These are phyloP conservation scores for Wiebesia pumilae DNA, from an alignment of 1,140 invertebrate genomes.

Conservation along the genomic window DNA sequence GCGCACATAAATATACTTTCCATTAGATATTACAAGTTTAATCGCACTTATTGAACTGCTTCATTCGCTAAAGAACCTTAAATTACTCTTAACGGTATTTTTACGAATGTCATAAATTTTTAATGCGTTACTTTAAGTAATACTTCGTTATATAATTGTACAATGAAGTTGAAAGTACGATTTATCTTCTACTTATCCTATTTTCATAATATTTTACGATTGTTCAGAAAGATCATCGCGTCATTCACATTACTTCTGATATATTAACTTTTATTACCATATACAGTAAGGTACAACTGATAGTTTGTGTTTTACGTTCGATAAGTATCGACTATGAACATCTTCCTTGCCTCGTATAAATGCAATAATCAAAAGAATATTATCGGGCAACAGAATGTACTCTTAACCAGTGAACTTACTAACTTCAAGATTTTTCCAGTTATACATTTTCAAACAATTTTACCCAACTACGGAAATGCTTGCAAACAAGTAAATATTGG, in stretches of 20 bases:
- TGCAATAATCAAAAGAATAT: no score
- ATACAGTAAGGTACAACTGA: no score
- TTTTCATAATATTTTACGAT: background rate
- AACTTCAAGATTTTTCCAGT: no score
- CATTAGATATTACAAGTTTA: conserved; percentile 5
- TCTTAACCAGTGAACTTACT: no score
- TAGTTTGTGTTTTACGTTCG: no score
- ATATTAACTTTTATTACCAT: background rate
- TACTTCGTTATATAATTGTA: background rate
- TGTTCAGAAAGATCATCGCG: background rate
- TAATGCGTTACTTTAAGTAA: background rate
- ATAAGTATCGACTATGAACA: no score
- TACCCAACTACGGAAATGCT: no score
- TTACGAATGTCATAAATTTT: background rate
- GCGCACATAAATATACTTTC: background rate
- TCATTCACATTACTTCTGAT: background rate
- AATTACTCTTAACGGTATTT: background rate
- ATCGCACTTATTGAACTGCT: background rate
- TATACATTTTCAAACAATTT: no score
- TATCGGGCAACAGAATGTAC: no score
- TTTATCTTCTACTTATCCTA: background rate
- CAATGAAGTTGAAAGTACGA: background rate
- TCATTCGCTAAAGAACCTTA: background rate
- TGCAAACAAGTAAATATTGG: no score
- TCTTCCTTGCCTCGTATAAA: no score